These are phyloP conservation scores for Mnemiopsis leidyi DNA, from an alignment of 37 sponge, comb jelly and placozoan species.

Conservation along the genomic window DNA sequence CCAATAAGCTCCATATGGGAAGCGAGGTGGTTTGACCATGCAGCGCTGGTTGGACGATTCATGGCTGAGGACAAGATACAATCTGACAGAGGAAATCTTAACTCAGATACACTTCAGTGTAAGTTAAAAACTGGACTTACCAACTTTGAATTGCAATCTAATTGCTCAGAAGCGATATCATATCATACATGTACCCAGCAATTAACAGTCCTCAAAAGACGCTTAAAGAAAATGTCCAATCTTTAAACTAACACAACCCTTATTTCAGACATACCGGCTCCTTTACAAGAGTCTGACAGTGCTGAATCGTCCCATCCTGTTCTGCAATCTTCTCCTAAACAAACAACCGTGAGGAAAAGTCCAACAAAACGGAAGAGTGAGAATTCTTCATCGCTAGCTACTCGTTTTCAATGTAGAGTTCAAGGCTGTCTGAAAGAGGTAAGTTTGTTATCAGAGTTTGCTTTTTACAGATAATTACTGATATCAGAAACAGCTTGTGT, in stretches of 20 bases:
- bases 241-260: no score
- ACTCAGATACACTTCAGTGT: not conserved
- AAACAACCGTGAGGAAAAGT: not conserved
- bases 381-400: no score
- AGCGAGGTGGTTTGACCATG: constrained; percentile 34
- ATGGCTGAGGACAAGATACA: constrained; percentile 52
- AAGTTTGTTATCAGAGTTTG: no score
- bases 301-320: no score
- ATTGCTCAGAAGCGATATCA: no score
- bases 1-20: constrained; percentile 54
- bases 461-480: no score
- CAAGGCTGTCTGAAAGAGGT: not conserved
- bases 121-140: not conserved
- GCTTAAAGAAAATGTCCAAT: no score
- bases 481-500: no score
- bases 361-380: not conserved
- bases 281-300: not conserved
- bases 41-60: constrained; percentile 1
- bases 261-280: not conserved
- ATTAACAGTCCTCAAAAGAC: no score
- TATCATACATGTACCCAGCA: no score
- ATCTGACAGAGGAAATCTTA: not conserved
- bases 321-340: no score
- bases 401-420: not conserved
- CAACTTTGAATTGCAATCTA: no score